These are phyloP conservation scores for Ardeotis arabs DNA, from an alignment of 2,113 vertebrate genomes.

Conservation along the genomic window DNA sequence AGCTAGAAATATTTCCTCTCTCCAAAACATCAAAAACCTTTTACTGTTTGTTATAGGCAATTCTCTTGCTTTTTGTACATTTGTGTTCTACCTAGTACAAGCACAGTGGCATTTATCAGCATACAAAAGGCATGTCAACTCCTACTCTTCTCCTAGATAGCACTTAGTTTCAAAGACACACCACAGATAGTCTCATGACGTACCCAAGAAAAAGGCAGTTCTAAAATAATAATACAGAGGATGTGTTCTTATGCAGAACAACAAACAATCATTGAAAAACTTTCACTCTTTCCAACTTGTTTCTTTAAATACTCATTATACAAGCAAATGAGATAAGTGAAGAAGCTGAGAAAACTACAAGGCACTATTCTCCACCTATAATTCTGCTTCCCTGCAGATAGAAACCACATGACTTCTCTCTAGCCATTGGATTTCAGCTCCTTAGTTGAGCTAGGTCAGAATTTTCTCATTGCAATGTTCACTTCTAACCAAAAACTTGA, in stretches of 20 bases:
- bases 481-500: background rate
- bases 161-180: constrained; percentile 1
- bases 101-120: constrained; percentile 7
- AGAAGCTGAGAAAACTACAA: constrained; percentile 13
- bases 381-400: background rate
- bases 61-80: background rate
- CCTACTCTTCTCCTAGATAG: background rate
- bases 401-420: background rate
- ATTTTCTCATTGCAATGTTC: background rate
- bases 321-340: constrained; percentile 19
- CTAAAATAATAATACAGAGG: constrained; percentile 50
- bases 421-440: background rate
- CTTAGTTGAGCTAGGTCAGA: background rate
- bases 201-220: background rate
- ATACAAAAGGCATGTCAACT: background rate
- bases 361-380: background rate
- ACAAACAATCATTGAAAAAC: constrained; percentile 33
- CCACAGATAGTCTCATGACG: background rate
- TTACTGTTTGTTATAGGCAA: background rate
- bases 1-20: background rate
- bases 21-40: background rate
- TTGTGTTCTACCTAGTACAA: background rate
- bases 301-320: constrained; percentile 33
- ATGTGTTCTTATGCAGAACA: constrained; percentile 21
- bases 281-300: background rate